phyloP scores from a whole-genome alignment of 2,797 vertebrate species.

The Falco concolor region DNA sequence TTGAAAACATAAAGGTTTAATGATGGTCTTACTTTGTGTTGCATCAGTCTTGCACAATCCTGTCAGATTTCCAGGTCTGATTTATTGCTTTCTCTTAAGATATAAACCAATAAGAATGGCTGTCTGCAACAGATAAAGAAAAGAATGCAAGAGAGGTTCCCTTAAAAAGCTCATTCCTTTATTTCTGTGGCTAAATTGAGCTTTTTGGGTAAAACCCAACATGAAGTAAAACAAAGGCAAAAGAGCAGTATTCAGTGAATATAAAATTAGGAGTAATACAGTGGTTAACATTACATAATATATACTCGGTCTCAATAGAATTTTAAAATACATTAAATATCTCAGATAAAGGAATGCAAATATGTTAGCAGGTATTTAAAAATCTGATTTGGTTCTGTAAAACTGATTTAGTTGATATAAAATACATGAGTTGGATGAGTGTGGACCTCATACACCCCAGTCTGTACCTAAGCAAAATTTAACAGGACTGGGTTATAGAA shows the following conservation, averaged over 20 bases:
- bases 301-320: background rate
- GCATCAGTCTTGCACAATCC: background rate
- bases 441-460: background rate
- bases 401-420: background rate
- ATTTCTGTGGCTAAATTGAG: conserved; percentile 6
- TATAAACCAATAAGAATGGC: background rate
- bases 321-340: background rate
- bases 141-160: background rate
- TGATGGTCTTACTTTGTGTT: background rate
- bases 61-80: background rate
- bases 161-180: background rate
- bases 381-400: background rate
- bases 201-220: conserved; percentile 28
- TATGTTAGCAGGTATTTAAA: background rate
- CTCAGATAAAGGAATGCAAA: background rate
- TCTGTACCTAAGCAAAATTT: background rate
- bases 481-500: background rate
- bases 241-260: background rate
- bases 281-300: background rate
- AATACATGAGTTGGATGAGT: background rate
- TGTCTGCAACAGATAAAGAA: background rate
- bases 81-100: background rate
- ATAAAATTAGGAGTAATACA: background rate
- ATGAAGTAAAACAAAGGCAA: background rate
- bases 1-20: background rate